Base-by-base conservation (phyloP, 2,888 invertebrate genomes). In the Deilephila elpenor region DNA sequence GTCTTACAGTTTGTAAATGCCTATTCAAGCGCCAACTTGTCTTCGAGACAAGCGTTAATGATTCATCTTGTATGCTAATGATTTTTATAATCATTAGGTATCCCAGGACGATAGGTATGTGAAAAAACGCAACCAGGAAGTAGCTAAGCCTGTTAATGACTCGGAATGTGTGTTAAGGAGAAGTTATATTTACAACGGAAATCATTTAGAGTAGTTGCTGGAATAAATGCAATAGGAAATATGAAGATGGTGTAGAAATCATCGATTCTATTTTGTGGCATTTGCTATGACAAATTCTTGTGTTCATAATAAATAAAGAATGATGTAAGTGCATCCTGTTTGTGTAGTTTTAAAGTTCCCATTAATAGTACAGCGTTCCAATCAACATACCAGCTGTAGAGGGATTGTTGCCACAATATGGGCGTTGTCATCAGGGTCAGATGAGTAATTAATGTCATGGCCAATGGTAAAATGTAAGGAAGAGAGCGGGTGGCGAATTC, bases 381-480 rank as follows among this genome's bases (percentile, higher is more conserved):
- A 64, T 64, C 37, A 64, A 34, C 34, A 37, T 34, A 37, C 34
- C 3, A 64, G 64, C n/a, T 37, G 17, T 61, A 34, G 19, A 64
- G 32, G 32, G 34, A 25, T n/a, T 20, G 60, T 56, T 44, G 32
- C 34, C 20, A 53, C 34, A 20, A 34, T 72, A 62, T 62, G 51
- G 53, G 32, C 61, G 62, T 75, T 77, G 78, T 78, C 78, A 32
- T 71, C 80, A 80, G 17, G 79, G 79, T 74, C 77, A 74, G 73
- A 78, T 78, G 74, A 71, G 59, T 76, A 71, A 82, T 78, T 79
- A 78, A 78, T 78, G 78, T 75, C 82, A 82, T 56, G 80, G 82
- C 44, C 59, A 71, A 74, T 72, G 70, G 70, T 74, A 74, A 61
- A 78, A 60, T 71, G 74, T 70, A 61, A 76, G 78, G 79, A 80